phyloP scores from a whole-genome alignment of 2,113 vertebrate genomes.

The Nicator chloris region DNA sequence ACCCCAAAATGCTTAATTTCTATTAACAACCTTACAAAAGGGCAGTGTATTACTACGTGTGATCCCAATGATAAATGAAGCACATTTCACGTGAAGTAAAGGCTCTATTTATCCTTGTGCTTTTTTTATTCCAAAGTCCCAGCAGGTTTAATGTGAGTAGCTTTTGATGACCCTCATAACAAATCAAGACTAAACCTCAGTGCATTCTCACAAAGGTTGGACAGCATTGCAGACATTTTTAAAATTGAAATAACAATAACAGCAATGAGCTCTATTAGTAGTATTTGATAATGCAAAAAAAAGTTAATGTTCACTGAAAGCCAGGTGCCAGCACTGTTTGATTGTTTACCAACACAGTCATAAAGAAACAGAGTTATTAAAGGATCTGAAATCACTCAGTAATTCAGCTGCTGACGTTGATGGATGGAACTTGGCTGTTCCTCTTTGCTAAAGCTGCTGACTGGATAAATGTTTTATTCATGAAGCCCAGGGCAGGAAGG shows the following conservation, averaged over 20 bases:
- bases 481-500: conserved; percentile 79
- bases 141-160: conserved; percentile 25
- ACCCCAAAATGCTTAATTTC: conserved; percentile 36
- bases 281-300: conserved; percentile 49
- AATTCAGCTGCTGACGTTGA: conserved; percentile 82
- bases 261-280: background rate
- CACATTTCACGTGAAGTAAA: conserved; percentile 49
- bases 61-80: conserved; percentile 57
- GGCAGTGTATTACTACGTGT: conserved; percentile 13
- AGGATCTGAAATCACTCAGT: conserved; percentile 72
- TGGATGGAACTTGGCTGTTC: conserved; percentile 82
- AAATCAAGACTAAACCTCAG: conserved; percentile 1
- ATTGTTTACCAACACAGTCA: conserved; percentile 75
- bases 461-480: conserved; percentile 90
- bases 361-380: conserved; percentile 74
- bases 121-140: background rate
- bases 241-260: background rate
- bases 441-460: conserved; percentile 85
- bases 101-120: conserved; percentile 29
- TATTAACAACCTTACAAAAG: conserved; percentile 53
- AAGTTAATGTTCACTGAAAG: conserved; percentile 54
- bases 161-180: conserved; percentile 42
- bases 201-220: background rate
- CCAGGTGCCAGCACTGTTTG: conserved; percentile 44
- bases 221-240: background rate